Conservation (phyloP, 2,113 vertebrate species). For the Oriolus oriolus region DNA sequence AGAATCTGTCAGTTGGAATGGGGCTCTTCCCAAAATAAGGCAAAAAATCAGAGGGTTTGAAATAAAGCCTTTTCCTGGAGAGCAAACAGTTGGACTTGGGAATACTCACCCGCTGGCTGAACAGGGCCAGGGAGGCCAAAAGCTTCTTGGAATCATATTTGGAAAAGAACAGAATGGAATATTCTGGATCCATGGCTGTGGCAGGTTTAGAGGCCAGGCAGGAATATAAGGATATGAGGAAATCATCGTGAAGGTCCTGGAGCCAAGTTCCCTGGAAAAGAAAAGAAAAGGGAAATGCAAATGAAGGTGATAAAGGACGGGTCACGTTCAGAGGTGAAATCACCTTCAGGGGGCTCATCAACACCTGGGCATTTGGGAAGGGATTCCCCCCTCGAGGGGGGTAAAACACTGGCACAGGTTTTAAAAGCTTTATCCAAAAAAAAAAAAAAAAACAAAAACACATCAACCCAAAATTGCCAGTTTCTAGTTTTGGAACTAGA, state of each 20-base stretch:
- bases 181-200: not conserved
- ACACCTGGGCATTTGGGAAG: not conserved
- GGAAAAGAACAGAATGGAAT: constrained; percentile 36
- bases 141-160: constrained; percentile 10
- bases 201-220: not conserved
- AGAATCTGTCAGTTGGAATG: not conserved
- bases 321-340: not conserved
- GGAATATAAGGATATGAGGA: constrained; percentile 16
- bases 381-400: not conserved
- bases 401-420: not conserved
- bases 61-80: not conserved
- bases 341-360: not conserved
- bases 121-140: not conserved
- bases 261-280: constrained; percentile 12
- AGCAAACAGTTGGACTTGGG: not conserved
- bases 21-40: not conserved
- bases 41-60: not conserved
- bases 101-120: not conserved
- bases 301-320: not conserved
- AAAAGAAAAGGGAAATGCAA: not conserved
- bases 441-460: too few relatives aligned
- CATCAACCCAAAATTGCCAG: too few relatives aligned
- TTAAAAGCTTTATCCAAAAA: not conserved
- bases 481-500: too few relatives aligned
- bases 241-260: constrained; percentile 9